Evolutionary conservation across 2,797 vertebrate species (phyloP).

Genomic region (Peromyscus melanophrys): DNA sequence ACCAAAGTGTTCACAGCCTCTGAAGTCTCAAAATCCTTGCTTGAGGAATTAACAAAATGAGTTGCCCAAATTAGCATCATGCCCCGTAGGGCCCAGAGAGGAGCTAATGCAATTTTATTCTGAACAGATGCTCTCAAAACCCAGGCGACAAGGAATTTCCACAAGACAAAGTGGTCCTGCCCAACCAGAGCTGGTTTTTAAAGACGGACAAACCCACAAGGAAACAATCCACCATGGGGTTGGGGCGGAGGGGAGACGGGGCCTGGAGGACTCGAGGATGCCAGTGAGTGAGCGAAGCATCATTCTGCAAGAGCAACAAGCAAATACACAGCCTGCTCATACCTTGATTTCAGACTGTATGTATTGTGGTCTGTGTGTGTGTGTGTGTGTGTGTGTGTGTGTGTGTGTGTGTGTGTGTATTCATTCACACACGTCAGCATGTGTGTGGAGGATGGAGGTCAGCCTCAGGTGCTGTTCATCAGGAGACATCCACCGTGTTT

Average conservation of each 20-base stretch:
- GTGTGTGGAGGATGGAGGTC: neutral
- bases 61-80: rapidly evolving
- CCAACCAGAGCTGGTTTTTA: neutral
- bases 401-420: neutral
- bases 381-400: neutral
- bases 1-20: neutral
- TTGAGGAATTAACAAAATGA: neutral
- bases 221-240: neutral
- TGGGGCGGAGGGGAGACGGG: rapidly evolving
- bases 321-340: neutral
- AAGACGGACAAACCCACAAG: neutral
- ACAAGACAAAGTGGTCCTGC: neutral
- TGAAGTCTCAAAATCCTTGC: neutral
- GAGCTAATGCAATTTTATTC: neutral
- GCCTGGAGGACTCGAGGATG: neutral
- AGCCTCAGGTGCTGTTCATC: neutral
- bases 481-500: neutral
- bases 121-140: neutral
- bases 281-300: rapidly evolving
- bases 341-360: neutral
- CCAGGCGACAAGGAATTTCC: neutral
- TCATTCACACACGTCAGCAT: neutral
- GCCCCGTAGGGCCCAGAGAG: neutral
- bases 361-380: neutral
- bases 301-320: neutral